Conservation (phyloP, 2,888 invertebrate species). For the Epistrophe grossulariae region DNA sequence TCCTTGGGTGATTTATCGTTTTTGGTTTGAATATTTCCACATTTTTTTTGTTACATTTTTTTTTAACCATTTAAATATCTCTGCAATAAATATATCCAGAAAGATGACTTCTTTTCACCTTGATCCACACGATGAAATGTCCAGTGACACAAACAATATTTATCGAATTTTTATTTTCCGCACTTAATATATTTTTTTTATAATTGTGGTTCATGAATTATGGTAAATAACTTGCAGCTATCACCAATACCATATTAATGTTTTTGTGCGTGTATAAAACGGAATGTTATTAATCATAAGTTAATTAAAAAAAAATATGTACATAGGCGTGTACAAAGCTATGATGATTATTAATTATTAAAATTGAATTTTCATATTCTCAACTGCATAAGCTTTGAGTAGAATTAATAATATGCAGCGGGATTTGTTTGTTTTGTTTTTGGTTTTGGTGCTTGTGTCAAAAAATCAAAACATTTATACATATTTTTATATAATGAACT, state of each 20-base stretch:
- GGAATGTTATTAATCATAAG: constrained; percentile 5
- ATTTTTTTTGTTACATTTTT: not conserved
- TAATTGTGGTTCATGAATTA: constrained; percentile 57
- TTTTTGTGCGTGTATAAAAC: not conserved
- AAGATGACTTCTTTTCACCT: constrained; percentile 25
- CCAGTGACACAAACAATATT: constrained; percentile 45
- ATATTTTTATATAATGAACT: not conserved
- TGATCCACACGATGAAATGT: constrained; percentile 34
- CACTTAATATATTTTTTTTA: constrained; percentile 10
- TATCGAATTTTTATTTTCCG: constrained; percentile 31
- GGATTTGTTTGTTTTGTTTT: not conserved
- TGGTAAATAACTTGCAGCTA: constrained; percentile 44
- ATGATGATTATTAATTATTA: constrained; percentile 15
- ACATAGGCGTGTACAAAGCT: constrained; percentile 8
- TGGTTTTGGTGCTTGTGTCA: not conserved
- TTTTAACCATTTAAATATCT: not conserved
- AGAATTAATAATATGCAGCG: not conserved
- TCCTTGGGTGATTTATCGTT: constrained; percentile 57
- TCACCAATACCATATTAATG: not conserved
- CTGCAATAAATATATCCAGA: not conserved
- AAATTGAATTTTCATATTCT: not conserved
- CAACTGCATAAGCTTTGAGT: not conserved
- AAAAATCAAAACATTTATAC: not conserved
- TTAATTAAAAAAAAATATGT: constrained; percentile 18
- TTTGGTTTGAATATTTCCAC: constrained; percentile 43